A percentile compares a stretch with the other conserved stretches of the same genome.
Conservation (phyloP, 2,797 vertebrate genomes). For the Clamator glandarius region DNA sequence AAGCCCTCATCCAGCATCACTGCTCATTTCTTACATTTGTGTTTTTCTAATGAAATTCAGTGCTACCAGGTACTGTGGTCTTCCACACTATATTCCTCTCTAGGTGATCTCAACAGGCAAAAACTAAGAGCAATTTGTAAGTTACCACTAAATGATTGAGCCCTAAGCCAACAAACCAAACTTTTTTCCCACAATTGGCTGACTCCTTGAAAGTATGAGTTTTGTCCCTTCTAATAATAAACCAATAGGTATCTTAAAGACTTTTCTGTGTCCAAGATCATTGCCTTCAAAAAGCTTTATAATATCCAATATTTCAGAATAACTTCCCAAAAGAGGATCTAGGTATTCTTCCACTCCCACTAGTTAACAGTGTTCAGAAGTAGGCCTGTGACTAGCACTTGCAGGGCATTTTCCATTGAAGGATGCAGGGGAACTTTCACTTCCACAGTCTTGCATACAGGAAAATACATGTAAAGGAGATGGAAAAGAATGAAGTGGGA, state of each 20-base stretch:
- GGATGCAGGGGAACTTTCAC: neutral
- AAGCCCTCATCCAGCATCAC: neutral
- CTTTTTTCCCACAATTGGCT: neutral
- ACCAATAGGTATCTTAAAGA: neutral
- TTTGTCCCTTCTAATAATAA: neutral
- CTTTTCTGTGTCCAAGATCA: neutral
- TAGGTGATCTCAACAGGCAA: neutral
- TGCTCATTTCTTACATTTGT: neutral
- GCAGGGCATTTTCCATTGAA: neutral
- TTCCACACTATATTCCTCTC: neutral
- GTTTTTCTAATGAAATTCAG: neutral
- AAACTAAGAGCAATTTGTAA: neutral
- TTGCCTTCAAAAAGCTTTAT: neutral
- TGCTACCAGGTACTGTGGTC: neutral
- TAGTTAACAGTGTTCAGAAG: neutral
- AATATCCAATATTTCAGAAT: neutral
- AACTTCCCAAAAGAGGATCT: neutral
- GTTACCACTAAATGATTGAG: neutral
- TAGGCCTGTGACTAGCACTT: neutral
- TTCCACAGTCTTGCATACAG: neutral
- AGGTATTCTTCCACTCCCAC: neutral
- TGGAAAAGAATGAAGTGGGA: neutral
- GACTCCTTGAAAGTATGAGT: neutral
- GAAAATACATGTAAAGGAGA: neutral
- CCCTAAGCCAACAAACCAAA: neutral